These are phyloP conservation scores for Peromyscus leucopus DNA, from an alignment of 2,113 vertebrate genomes.

Conservation along the genomic window DNA sequence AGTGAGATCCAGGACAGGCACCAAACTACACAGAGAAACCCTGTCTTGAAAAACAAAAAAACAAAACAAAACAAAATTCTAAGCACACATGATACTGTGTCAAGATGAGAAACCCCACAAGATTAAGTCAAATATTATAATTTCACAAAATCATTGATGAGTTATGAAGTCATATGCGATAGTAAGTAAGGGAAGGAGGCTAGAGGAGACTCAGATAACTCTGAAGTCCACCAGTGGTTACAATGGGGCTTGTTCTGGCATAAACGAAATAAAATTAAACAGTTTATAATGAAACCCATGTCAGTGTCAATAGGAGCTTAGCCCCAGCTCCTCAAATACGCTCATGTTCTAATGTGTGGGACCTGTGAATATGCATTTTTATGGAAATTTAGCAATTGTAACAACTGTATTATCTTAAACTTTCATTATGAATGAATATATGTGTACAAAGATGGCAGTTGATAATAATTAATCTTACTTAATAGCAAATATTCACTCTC, in stretches of 20 bases:
- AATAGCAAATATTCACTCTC: background rate
- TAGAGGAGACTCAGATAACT: background rate
- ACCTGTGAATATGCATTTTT: background rate
- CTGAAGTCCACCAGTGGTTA: too few relatives aligned
- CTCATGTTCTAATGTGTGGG: too few relatives aligned
- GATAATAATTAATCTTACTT: background rate
- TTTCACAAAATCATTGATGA: background rate
- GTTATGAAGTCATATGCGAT: background rate
- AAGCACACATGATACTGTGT: background rate
- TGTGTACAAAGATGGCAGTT: background rate
- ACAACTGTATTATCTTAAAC: background rate
- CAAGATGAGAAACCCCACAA: background rate
- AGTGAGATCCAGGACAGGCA: too few relatives aligned
- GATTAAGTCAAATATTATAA: background rate
- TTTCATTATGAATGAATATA: background rate
- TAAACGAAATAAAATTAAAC: background rate
- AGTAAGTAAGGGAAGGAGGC: background rate
- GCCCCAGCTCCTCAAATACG: accelerated
- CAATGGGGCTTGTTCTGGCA: background rate
- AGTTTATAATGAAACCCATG: background rate
- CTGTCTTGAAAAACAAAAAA: too few relatives aligned
- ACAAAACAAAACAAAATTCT: background rate
- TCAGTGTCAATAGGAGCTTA: background rate
- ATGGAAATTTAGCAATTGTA: background rate
- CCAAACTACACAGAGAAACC: too few relatives aligned